These are phyloP conservation scores for Panthera leo DNA, from an alignment of 2,113 vertebrate species.

Conservation along the genomic window DNA sequence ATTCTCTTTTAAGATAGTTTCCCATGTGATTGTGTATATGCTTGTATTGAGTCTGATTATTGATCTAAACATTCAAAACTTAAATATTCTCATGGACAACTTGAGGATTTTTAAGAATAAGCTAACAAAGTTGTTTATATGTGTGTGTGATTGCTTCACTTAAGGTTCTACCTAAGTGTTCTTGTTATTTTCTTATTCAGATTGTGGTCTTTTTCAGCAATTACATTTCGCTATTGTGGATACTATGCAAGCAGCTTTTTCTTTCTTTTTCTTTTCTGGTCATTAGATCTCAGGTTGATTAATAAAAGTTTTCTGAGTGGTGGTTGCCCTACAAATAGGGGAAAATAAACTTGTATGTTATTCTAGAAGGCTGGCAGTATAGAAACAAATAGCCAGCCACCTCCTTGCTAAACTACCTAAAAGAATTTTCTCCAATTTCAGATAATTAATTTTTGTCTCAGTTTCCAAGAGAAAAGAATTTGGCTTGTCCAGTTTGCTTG, in stretches of 20 bases:
- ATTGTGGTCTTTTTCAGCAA: neutral
- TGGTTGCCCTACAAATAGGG: neutral
- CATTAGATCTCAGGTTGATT: neutral
- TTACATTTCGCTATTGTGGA: neutral
- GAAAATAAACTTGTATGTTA: neutral
- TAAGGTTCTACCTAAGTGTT: neutral
- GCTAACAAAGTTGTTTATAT: neutral
- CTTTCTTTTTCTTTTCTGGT: neutral
- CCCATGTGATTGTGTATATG: neutral
- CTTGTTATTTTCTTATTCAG: neutral
- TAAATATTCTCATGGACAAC: neutral
- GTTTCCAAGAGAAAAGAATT: neutral
- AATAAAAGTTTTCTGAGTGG: neutral
- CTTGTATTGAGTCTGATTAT: neutral
- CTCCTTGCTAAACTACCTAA: neutral
- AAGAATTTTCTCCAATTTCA: neutral
- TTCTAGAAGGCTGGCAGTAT: neutral
- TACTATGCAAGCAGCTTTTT: neutral
- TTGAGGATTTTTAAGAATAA: neutral
- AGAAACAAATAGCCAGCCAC: neutral
- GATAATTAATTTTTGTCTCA: neutral
- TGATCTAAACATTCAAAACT: neutral
- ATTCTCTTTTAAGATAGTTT: neutral
- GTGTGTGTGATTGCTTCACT: neutral
- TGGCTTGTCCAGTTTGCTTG: neutral